Evolutionary conservation across 2,797 vertebrate genomes (phyloP), one percentile per base, ranked within the genome.

Genomic region (Gobionotothen gibberifrons): DNA sequence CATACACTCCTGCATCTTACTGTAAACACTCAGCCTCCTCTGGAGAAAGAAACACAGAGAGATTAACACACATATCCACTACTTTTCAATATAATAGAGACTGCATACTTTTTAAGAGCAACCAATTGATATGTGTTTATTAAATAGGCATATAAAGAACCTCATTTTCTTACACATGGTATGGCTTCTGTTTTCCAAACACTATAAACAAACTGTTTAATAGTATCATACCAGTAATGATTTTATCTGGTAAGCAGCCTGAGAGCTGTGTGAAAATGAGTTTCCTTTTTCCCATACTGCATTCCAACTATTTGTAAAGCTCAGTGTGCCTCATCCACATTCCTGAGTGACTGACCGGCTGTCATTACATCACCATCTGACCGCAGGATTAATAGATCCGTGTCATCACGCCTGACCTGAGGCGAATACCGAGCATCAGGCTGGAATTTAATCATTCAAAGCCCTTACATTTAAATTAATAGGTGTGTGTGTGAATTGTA

Each of bases 1-100:
- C 86, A 95, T 91, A 85, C 96, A 95, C 84, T 97, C 96, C 90
- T 99, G 97, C 97, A 99, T 97, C 95, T 97, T 99, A 92, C 85
- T 95, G 95, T 96, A 97, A 83, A 93, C 93, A 88, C 92, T 92
- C 91, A 97, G 95, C 93, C 96, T 98, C 93, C 95, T 95, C 95
- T 95, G 90, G 19, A 77, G 29, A 80, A n/a, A 83, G 8, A 83
- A 11, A 72, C 2, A 32, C 13, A 69, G 9, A 64, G 22, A 67
- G 17, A 73, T 58, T 40, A 16, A 67, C 7, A 48, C 2, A 47
- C 21, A 49, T 15, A 59, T 67, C 9, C 52, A 76, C 1, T 3
- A 32, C 4, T 69, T 22, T 66, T 22, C 0, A 39, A 40, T 6
- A 36, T 7, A 19, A 29, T 26, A 1, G 42, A 39, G 9, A 2